Conservation (phyloP, 2,797 vertebrate species). For the Aplochiton taeniatus region DNA sequence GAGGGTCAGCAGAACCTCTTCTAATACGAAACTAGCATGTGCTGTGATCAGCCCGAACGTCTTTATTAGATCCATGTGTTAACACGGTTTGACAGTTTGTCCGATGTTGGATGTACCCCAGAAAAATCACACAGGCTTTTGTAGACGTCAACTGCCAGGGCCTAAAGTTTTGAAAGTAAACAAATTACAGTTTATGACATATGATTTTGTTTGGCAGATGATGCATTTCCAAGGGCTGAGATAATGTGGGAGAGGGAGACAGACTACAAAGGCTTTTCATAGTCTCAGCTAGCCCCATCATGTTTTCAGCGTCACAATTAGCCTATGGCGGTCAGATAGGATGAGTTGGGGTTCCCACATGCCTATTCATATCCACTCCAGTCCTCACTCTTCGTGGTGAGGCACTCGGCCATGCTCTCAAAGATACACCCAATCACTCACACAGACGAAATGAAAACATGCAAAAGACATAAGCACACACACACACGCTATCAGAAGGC, state of each 20-base stretch:
- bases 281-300: constrained; percentile 31
- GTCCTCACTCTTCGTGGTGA: constrained; percentile 41
- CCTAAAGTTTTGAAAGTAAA: constrained; percentile 22
- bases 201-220: constrained; percentile 13
- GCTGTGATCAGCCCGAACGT: constrained; percentile 42
- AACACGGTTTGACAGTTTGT: constrained; percentile 21
- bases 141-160: constrained; percentile 9
- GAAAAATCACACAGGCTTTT: constrained; percentile 15
- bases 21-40: constrained; percentile 44
- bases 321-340: constrained; percentile 31
- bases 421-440: constrained; percentile 2
- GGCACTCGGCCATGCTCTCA: constrained; percentile 26
- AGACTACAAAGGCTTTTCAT: constrained; percentile 37
- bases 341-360: constrained; percentile 37
- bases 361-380: constrained; percentile 42
- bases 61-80: constrained; percentile 34
- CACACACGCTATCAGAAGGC: too few relatives aligned
- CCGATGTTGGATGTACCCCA: constrained; percentile 13
- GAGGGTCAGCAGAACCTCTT: constrained; percentile 51
- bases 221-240: constrained; percentile 33
- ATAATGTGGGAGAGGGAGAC: constrained; percentile 33
- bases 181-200: too few relatives aligned
- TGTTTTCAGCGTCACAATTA: constrained; percentile 34
- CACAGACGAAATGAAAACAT: too few relatives aligned
- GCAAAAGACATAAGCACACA: too few relatives aligned